A percentile compares a stretch with the other conserved stretches of the same genome.
Conservation (phyloP, 2,888 invertebrate genomes). For the Lutraria lutraria region DNA sequence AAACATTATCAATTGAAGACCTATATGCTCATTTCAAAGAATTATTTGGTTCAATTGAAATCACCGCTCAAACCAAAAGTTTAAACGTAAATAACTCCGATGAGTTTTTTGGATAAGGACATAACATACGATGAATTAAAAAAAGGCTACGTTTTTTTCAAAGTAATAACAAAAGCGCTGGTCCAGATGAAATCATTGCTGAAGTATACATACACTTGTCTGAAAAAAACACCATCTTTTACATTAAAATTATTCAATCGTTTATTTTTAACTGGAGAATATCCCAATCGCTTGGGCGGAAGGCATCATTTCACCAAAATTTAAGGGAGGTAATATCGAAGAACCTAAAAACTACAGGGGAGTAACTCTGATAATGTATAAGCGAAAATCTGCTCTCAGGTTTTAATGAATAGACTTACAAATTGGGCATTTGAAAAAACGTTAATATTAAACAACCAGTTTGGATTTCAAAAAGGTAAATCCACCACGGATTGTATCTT, state of each 20-base stretch:
- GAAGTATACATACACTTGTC: slow-evolving; percentile 36
- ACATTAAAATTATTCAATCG: slow-evolving; percentile 35
- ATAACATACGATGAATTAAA: background rate
- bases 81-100: no score
- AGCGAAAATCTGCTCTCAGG: background rate
- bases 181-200: background rate
- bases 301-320: slow-evolving; percentile 47
- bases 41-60: no score
- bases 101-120: slow-evolving; percentile 10
- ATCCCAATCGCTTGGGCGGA: slow-evolving; percentile 40
- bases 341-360: background rate
- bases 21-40: no score
- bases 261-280: slow-evolving; percentile 34
- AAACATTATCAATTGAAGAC: no score
- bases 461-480: no score
- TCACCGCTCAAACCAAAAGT: no score
- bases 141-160: slow-evolving; percentile 1
- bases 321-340: no score
- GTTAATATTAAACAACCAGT: slow-evolving; percentile 10
- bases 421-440: background rate
- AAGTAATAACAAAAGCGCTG: slow-evolving; percentile 29
- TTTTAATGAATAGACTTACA: background rate
- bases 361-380: background rate
- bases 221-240: no score
- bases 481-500: no score